phyloP scores from a whole-genome alignment of 1,140 invertebrate genomes.

The Hycleus phaleratus region DNA sequence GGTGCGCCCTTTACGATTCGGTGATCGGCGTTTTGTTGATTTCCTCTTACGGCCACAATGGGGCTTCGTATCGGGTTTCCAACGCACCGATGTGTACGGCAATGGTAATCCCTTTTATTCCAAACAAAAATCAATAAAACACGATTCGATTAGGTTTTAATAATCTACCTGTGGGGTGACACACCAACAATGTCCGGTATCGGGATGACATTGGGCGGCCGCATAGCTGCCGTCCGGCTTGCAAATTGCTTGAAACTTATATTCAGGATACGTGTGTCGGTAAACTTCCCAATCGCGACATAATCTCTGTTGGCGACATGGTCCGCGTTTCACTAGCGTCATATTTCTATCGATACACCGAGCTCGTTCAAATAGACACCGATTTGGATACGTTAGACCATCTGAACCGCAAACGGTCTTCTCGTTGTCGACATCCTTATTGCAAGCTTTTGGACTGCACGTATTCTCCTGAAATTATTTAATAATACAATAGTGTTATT shows the following conservation, averaged over 20 bases:
- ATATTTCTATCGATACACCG: conserved; percentile 62
- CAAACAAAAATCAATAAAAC: neutral
- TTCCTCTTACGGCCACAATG: conserved; percentile 49
- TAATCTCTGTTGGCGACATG: conserved; percentile 46
- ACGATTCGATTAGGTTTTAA: neutral
- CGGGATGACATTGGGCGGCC: conserved; percentile 72
- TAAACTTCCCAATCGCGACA: conserved; percentile 27
- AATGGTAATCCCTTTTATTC: conserved; percentile 59
- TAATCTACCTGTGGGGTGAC: conserved; percentile 52
- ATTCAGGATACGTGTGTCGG: conserved; percentile 1
- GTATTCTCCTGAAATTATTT: conserved; percentile 19
- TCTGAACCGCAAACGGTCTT: conserved; percentile 72
- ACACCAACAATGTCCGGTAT: conserved; percentile 76
- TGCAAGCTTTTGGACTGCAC: conserved; percentile 36
- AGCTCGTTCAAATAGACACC: conserved; percentile 65
- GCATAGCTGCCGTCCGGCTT: conserved; percentile 73
- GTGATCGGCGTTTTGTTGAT: conserved; percentile 22
- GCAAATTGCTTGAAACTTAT: conserved; percentile 53
- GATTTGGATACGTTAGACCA: conserved; percentile 66
- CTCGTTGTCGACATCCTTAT: conserved; percentile 24
- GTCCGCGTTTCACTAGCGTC: conserved; percentile 60
- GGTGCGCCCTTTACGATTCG: conserved; percentile 20
- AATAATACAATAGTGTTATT: too few species aligned
- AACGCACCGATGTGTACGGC: conserved; percentile 61
- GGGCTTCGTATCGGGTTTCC: conserved; percentile 50